These are phyloP conservation scores for Eciton burchellii DNA, from an alignment of 1,140 invertebrate genomes.

Conservation along the genomic window DNA sequence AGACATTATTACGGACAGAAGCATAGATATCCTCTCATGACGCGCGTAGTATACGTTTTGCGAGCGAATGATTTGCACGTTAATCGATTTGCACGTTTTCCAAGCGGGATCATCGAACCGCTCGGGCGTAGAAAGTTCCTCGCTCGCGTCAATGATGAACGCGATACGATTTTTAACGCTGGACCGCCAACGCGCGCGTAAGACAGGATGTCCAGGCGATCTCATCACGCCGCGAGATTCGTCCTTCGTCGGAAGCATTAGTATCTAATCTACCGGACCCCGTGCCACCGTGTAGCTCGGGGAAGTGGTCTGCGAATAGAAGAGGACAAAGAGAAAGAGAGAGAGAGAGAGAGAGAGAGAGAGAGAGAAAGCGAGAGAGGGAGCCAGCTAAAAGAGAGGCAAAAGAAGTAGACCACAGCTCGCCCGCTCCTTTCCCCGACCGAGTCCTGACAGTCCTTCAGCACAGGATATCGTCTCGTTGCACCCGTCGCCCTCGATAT, in stretches of 20 bases:
- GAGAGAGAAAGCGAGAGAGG: too few species aligned
- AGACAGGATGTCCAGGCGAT: constrained; percentile 71
- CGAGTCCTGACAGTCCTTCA: constrained; percentile 21
- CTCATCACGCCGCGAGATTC: constrained; percentile 67
- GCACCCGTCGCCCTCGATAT: constrained; percentile 53
- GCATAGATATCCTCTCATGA: too few species aligned
- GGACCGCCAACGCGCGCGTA: constrained; percentile 50
- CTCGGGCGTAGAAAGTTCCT: neutral
- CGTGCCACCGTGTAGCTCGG: constrained; percentile 71
- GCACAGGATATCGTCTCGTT: constrained; percentile 64
- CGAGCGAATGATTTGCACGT: too few species aligned
- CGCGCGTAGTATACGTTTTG: too few species aligned
- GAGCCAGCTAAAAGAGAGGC: constrained; percentile 11
- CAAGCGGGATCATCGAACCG: too few species aligned
- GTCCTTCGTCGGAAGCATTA: constrained; percentile 63
- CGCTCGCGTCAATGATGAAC: neutral
- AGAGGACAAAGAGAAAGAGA: constrained; percentile 58
- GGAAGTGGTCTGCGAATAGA: constrained; percentile 22
- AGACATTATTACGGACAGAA: neutral
- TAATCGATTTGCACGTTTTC: too few species aligned
- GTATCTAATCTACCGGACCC: constrained; percentile 69
- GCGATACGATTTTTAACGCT: neutral
- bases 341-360: constrained; percentile 54
- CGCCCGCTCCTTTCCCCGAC: neutral
- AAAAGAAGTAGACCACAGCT: constrained; percentile 43